These are phyloP conservation scores for Syngnathus floridae DNA, from an alignment of 2,113 vertebrate species.

Conservation along the genomic window DNA sequence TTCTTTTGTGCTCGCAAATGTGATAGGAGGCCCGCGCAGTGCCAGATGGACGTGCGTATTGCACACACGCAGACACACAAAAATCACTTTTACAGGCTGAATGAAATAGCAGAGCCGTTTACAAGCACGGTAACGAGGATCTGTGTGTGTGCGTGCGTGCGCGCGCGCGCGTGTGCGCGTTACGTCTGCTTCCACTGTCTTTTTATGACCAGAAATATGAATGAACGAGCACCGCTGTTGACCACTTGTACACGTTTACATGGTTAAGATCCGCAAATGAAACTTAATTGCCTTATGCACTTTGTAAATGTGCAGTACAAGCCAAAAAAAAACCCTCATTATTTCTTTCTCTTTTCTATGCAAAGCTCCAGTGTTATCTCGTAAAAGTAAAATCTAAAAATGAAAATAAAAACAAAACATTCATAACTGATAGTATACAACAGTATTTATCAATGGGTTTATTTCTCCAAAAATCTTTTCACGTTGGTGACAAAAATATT, in stretches of 20 bases:
- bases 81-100: conserved; percentile 13
- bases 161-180: not conserved
- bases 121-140: conserved; percentile 34
- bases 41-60: conserved; percentile 25
- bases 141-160: conserved; percentile 2
- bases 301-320: not conserved
- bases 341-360: not conserved
- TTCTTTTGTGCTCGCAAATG: conserved; percentile 56
- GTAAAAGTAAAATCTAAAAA: not conserved
- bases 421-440: not conserved
- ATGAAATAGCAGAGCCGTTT: conserved; percentile 27
- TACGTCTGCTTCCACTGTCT: not conserved
- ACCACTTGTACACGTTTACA: not conserved
- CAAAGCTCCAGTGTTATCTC: not conserved
- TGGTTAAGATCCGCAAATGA: not conserved
- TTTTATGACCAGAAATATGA: not conserved
- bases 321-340: not conserved
- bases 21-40: conserved; percentile 22
- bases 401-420: not conserved
- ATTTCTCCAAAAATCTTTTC: not conserved
- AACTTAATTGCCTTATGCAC: not conserved
- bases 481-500: not conserved
- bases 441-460: not conserved
- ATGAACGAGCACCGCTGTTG: not conserved
- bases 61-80: not conserved